Percentiles rank a stretch among this genome's conserved stretches.
Evolutionary conservation across 2,113 vertebrate genomes (phyloP).

Genomic region (Sigmodon hispidus): DNA sequence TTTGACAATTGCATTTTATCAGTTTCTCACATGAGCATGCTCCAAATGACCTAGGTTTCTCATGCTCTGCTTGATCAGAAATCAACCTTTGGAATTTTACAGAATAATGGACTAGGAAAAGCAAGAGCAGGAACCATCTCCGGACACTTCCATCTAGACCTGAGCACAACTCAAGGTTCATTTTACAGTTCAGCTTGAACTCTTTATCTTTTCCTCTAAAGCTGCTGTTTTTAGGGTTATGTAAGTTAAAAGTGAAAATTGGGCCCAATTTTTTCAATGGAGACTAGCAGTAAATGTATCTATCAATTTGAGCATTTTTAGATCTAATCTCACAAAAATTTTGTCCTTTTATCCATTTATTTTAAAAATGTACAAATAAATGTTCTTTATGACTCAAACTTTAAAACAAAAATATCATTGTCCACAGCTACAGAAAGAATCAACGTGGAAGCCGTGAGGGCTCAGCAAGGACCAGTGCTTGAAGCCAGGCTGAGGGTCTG

Average conservation of each 20-base stretch:
- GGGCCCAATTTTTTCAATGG: background rate
- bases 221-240: background rate
- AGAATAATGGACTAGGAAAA: background rate
- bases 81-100: background rate
- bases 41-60: background rate
- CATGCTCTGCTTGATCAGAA: background rate
- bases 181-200: background rate
- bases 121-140: rapidly evolving
- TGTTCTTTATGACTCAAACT: background rate
- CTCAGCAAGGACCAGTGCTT: too few relatives aligned
- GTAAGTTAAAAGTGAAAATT: background rate
- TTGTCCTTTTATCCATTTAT: background rate
- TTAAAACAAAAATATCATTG: background rate
- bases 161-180: background rate
- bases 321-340: background rate
- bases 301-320: background rate
- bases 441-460: too few relatives aligned
- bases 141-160: background rate
- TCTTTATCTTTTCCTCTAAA: background rate
- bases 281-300: background rate
- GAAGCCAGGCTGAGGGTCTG: background rate
- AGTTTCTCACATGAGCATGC: background rate
- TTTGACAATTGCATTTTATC: background rate
- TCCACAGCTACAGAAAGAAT: background rate
- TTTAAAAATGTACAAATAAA: slow-evolving; percentile 11